phyloP scores from a whole-genome alignment of 2,113 vertebrate species.

The Alexandromys fortis region DNA sequence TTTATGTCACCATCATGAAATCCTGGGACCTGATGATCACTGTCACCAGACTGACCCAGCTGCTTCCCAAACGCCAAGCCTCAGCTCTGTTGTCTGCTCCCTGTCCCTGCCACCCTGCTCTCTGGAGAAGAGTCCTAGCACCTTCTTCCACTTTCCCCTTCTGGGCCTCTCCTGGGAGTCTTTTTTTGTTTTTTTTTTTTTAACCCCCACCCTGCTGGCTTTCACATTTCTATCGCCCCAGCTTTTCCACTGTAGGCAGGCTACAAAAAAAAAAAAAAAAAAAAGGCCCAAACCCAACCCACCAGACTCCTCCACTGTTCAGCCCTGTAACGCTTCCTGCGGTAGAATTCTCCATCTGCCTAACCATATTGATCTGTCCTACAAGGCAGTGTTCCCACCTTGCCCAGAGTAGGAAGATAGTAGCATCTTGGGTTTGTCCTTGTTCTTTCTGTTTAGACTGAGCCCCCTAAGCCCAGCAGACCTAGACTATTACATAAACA shows the following conservation, averaged over 20 bases:
- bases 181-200: not conserved
- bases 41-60: constrained; percentile 65
- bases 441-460: not conserved
- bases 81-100: not conserved
- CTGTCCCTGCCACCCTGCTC: not conserved
- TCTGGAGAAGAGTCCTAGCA: not conserved
- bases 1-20: not conserved
- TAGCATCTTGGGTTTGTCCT: not conserved
- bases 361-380: constrained; percentile 55
- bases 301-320: constrained; percentile 34
- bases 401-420: not conserved
- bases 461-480: not conserved
- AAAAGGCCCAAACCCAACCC: not conserved
- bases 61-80: not conserved
- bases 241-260: constrained; percentile 52
- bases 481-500: constrained; percentile 49
- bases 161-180: not conserved
- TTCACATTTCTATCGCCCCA: constrained; percentile 3
- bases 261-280: not conserved
- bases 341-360: constrained; percentile 49
- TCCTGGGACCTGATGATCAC: constrained; percentile 48
- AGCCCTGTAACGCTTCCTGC: constrained; percentile 42
- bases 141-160: not conserved
- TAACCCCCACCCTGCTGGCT: constrained; percentile 42
- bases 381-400: not conserved